Percentiles rank a stretch among this genome's conserved stretches.
phyloP scores from a whole-genome alignment of 2,797 vertebrate genomes.

The Trichosurus vulpecula region DNA sequence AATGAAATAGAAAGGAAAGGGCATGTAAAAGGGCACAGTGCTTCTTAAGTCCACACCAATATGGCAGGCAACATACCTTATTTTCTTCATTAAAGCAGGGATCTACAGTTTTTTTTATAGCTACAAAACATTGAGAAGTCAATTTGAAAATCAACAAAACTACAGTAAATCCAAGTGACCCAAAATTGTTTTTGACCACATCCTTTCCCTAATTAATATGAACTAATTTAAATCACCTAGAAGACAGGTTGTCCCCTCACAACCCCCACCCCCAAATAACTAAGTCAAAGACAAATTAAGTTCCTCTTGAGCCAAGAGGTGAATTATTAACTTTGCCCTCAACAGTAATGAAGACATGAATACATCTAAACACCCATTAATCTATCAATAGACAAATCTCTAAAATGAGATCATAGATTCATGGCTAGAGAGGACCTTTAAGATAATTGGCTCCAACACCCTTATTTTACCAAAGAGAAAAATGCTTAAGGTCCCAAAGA shows the following conservation, averaged over 20 bases:
- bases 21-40: not conserved
- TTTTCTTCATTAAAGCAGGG: not conserved
- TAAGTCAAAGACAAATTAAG: not conserved
- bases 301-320: not conserved
- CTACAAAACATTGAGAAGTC: not conserved
- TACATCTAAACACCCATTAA: not conserved
- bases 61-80: not conserved
- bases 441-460: not conserved
- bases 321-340: not conserved
- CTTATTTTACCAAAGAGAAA: not conserved
- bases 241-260: not conserved
- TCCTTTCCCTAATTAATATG: not conserved
- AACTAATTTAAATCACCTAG: not conserved
- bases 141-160: not conserved
- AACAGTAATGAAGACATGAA: not conserved
- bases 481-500: not conserved
- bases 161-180: not conserved
- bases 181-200: not conserved
- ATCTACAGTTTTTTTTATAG: not conserved
- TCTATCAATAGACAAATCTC: not conserved
- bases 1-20: not conserved
- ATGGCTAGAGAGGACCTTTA: not conserved
- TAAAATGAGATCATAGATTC: not conserved
- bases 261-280: not conserved
- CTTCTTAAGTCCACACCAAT: not conserved